A percentile compares a stretch with the other conserved stretches of the same genome.
Conservation (phyloP, 2,888 invertebrate species). For the Gastrophysa polygoni region DNA sequence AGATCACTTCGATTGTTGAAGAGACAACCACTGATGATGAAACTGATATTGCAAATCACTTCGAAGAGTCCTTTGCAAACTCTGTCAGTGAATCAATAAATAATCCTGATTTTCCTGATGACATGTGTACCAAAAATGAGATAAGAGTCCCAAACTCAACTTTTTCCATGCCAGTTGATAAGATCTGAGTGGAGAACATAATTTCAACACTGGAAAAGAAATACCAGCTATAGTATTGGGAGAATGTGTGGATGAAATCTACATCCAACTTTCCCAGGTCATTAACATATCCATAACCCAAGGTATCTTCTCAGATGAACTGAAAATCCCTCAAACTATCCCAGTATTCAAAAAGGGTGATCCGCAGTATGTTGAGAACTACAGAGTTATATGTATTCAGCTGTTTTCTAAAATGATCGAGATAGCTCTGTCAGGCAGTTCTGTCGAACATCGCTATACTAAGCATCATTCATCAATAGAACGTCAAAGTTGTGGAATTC, state of each 20-base stretch:
- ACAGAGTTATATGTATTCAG: no score
- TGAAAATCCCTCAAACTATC: conserved; percentile 1
- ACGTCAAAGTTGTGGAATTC: no score
- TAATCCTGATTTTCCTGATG: neutral
- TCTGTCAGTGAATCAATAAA: neutral
- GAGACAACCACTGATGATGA: neutral
- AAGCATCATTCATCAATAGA: no score
- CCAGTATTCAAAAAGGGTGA: conserved; percentile 3
- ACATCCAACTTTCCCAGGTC: neutral
- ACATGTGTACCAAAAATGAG: conserved; percentile 2
- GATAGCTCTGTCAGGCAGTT: no score
- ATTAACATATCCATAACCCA: neutral
- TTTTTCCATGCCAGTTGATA: neutral
- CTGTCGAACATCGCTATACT: no score
- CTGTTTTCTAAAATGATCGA: no score
- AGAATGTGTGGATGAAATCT: conserved; percentile 8
- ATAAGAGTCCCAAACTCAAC: neutral
- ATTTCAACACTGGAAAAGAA: neutral
- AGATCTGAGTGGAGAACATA: neutral
- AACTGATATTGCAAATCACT: neutral
- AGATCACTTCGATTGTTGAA: neutral
- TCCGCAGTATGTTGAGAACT: no score
- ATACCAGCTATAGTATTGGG: neutral
- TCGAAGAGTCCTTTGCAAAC: conserved; percentile 1
- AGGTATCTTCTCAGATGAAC: neutral